phyloP scores from a whole-genome alignment of 2,888 invertebrate genomes.

The Dicroscelio sp. region DNA sequence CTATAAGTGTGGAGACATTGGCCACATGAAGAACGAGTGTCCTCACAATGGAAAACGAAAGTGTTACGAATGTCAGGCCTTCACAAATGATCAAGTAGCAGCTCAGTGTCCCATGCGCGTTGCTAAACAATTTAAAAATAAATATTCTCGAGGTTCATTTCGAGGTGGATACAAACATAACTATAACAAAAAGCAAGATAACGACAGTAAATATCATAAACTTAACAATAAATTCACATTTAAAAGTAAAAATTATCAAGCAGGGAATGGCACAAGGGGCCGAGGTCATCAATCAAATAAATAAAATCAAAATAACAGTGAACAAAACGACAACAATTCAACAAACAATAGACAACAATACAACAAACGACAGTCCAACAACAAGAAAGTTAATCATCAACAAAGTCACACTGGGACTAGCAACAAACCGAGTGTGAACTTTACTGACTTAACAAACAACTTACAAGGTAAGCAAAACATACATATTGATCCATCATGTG shows the following conservation, averaged over 20 bases:
- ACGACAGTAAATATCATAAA: background rate
- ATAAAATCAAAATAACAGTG: slow-evolving; percentile 5
- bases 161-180: slow-evolving; percentile 26
- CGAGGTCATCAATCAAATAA: background rate
- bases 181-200: background rate
- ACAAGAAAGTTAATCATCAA: slow-evolving; percentile 10
- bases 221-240: slow-evolving; percentile 1
- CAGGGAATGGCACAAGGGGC: background rate
- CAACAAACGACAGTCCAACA: slow-evolving; percentile 9
- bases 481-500: background rate
- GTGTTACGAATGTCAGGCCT: slow-evolving; percentile 35
- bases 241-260: background rate
- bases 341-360: no score
- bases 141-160: background rate
- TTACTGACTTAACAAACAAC: background rate
- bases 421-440: background rate
- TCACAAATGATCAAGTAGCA: slow-evolving; percentile 20
- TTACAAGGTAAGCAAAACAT: slow-evolving; percentile 16
- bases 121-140: background rate
- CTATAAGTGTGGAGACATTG: background rate
- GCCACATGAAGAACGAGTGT: slow-evolving; percentile 47
- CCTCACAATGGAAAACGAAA: background rate
- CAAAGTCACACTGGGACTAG: background rate
- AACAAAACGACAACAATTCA: background rate
- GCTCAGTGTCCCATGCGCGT: slow-evolving; percentile 24